Evolutionary conservation across 2,797 vertebrate genomes (phyloP).

Genomic region (Botia kubotai): DNA sequence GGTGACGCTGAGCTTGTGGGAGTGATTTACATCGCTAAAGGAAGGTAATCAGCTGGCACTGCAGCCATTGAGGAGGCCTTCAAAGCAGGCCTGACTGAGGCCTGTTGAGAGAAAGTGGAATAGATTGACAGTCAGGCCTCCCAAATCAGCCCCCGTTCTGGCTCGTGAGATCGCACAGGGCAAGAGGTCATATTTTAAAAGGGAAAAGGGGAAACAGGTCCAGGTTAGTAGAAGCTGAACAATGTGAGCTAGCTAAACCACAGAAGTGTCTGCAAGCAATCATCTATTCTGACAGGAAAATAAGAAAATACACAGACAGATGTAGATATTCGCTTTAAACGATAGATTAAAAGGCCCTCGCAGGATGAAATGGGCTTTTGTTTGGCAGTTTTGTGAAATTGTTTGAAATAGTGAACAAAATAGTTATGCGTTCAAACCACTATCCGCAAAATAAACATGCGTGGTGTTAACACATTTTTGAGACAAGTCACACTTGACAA

Average conservation of each 20-base stretch:
- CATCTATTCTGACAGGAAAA: not conserved
- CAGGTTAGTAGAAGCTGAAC: constrained; percentile 52
- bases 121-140: constrained; percentile 60
- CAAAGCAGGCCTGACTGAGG: constrained; percentile 62
- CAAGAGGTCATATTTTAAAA: constrained; percentile 62
- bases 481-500: constrained; percentile 1
- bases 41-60: constrained; percentile 63
- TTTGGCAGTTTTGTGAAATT: not conserved
- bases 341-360: not conserved
- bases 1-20: constrained; percentile 57
- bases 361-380: not conserved
- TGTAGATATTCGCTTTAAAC: constrained; percentile 15
- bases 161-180: constrained; percentile 51
- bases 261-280: constrained; percentile 34
- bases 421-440: not conserved
- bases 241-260: constrained; percentile 43
- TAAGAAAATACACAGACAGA: constrained; percentile 4
- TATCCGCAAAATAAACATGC: not conserved
- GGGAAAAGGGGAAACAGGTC: constrained; percentile 57
- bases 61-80: constrained; percentile 57
- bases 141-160: constrained; percentile 61
- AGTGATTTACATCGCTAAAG: constrained; percentile 65
- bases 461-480: not conserved
- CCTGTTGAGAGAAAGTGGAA: constrained; percentile 57
- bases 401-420: not conserved